Base-by-base conservation (phyloP, 2,888 invertebrate species). In the Hirudinaria manillensis region DNA sequence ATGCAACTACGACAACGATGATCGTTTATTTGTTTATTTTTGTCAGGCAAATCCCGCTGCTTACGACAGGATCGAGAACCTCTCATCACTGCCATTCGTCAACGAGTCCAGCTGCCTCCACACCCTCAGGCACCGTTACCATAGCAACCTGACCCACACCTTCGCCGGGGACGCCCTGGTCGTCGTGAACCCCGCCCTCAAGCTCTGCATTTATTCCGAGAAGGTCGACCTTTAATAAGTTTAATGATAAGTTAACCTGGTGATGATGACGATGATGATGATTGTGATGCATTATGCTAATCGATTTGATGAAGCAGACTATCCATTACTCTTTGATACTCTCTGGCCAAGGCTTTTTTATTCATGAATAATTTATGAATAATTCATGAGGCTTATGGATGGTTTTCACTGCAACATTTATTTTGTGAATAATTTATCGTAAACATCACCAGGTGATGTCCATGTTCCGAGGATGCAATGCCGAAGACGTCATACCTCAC, bases 21-120 rank as follows among this genome's bases (percentile, higher is more conserved):
- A n/a, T n/a, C n/a, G n/a, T n/a, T n/a, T n/a, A n/a, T n/a, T n/a
- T n/a, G 16, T 45, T 2, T 10, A 45, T 45, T 45, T 45, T 16
- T 1, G 6, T 24, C 61, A 76, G 76, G 76, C 76, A 19, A 76
- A 76, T 51, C 74, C 74, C 7, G 61, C 74, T 10, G 68, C 45
- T 6, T 76, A 70, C 34, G 74, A 76, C 61, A 24, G 76, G 16
- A 53, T 74, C 13, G 76, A 76, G 70, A 70, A 76, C 61, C 70
- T 76, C 16, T 66, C 74, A 16, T 51, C 38, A 6, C 65, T 76
- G 21, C 38, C 24, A 34, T 53, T 70, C 68, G 29, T 76, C 36
- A 76, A 76, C 61, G 68, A 70, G 56, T 70, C 70, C 19, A 74
- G 74, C 61, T 38, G 51, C 27, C 76, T 76, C 0, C 66, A 76